These are phyloP conservation scores for Reinhardtius hippoglossoides DNA, from an alignment of 2,113 vertebrate genomes.

Conservation along the genomic window DNA sequence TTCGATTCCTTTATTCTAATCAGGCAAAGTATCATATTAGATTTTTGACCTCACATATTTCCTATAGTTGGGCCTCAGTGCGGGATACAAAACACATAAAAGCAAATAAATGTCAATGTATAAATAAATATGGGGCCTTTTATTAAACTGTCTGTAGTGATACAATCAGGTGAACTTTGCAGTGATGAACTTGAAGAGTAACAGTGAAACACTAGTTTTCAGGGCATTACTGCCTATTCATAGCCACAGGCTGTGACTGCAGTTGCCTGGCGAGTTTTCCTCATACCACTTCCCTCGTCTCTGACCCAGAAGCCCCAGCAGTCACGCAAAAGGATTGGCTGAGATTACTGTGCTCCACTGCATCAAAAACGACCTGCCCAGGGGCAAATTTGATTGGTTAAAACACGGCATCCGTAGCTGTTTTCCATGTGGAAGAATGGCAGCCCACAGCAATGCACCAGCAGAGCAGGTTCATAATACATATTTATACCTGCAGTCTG, in stretches of 20 bases:
- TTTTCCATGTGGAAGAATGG: constrained; percentile 74
- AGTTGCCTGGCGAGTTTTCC: too few relatives aligned
- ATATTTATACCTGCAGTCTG: constrained; percentile 77
- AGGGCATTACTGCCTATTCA: constrained; percentile 80
- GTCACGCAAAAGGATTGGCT: constrained; percentile 83
- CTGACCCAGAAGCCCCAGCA: constrained; percentile 82
- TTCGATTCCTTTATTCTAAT: constrained; percentile 52
- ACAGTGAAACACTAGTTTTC: constrained; percentile 66
- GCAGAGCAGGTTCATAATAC: constrained; percentile 67
- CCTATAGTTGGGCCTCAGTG: background rate
- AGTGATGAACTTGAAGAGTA: constrained; percentile 53
- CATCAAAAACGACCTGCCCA: constrained; percentile 78
- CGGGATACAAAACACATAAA: constrained; percentile 6
- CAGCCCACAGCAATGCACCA: constrained; percentile 56
- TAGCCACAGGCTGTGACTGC: constrained; percentile 78
- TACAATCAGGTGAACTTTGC: constrained; percentile 69
- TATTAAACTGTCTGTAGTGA: constrained; percentile 73
- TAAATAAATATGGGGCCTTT: background rate
- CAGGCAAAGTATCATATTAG: constrained; percentile 59
- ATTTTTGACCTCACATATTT: constrained; percentile 21
- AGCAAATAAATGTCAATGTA: background rate
- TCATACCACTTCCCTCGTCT: constrained; percentile 71
- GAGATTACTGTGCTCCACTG: constrained; percentile 85
- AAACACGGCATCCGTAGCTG: constrained; percentile 78
- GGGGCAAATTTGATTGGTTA: constrained; percentile 90